Evolutionary conservation across 2,797 vertebrate genomes (phyloP).

Genomic region (Ambastaia sidthimunki): DNA sequence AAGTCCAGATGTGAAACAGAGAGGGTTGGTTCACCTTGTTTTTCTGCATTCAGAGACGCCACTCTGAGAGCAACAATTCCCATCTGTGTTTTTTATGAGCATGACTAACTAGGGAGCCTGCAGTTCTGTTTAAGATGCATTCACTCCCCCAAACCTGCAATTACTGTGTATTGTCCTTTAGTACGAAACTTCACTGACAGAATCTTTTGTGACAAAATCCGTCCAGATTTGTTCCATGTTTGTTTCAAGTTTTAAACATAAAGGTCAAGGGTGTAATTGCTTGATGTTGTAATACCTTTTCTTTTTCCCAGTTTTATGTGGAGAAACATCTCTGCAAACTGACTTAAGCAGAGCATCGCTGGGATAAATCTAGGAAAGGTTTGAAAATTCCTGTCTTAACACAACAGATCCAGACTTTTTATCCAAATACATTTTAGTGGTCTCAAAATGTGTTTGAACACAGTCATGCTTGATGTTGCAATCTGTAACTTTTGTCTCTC

Average conservation of each 20-base stretch:
- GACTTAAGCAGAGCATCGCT: too few relatives aligned
- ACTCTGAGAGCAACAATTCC: conserved; percentile 56
- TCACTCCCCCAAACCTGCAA: conserved; percentile 39
- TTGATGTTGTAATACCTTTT: not conserved
- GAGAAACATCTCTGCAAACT: not conserved
- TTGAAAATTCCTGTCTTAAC: too few relatives aligned
- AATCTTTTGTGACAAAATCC: not conserved
- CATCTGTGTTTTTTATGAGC: conserved; percentile 63
- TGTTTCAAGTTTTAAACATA: not conserved
- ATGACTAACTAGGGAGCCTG: conserved; percentile 40
- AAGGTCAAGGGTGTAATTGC: not conserved
- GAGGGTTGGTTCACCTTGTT: conserved; percentile 66
- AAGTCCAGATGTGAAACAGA: conserved; percentile 73
- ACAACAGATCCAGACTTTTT: too few relatives aligned
- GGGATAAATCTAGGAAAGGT: too few relatives aligned
- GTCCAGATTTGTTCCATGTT: not conserved
- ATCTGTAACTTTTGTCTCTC: too few relatives aligned
- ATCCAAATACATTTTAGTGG: too few relatives aligned
- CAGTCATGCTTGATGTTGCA: too few relatives aligned
- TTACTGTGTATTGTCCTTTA: conserved; percentile 22
- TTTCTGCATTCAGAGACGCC: conserved; percentile 58
- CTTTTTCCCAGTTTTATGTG: not conserved
- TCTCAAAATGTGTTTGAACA: too few relatives aligned
- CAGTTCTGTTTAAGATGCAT: conserved; percentile 12
- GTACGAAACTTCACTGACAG: conserved; percentile 2